Percentiles rank a stretch among this genome's conserved stretches.
Conservation (phyloP, 2,797 vertebrate species). For the Lacerta bilineata region DNA sequence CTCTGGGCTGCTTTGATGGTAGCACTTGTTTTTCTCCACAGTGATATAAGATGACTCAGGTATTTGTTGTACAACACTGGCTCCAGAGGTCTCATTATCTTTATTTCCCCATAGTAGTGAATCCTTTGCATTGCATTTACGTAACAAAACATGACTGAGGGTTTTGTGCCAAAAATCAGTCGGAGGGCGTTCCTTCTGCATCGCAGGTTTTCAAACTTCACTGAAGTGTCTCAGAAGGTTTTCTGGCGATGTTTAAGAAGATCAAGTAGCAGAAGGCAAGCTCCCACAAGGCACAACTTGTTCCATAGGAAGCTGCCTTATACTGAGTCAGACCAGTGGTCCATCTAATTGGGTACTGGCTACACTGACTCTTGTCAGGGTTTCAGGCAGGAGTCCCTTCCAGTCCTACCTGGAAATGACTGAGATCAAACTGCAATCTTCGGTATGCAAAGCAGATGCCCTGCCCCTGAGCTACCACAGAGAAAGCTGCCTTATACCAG, state of each 20-base stretch:
- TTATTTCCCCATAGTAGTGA: background rate
- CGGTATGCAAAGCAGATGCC: no score
- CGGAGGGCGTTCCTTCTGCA: background rate
- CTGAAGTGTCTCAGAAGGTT: background rate
- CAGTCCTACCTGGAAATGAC: no score
- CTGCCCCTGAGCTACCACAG: no score
- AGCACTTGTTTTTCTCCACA: background rate
- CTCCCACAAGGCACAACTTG: background rate
- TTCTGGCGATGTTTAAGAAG: background rate
- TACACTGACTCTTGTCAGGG: no score
- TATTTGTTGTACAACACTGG: background rate
- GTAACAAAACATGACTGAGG: background rate
- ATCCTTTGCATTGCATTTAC: background rate
- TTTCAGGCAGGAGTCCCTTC: no score
- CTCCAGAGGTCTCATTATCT: conserved; percentile 6
- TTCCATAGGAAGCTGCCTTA: no score
- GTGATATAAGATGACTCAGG: background rate
- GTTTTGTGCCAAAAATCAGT: background rate
- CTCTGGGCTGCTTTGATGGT: background rate
- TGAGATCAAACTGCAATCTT: no score
- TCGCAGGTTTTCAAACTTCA: background rate
- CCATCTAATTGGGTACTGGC: no score
- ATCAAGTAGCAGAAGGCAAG: background rate
- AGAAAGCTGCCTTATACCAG: no score
- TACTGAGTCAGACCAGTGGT: no score